These are phyloP conservation scores for Garra rufa DNA, from an alignment of 2,113 vertebrate species.

Conservation along the genomic window DNA sequence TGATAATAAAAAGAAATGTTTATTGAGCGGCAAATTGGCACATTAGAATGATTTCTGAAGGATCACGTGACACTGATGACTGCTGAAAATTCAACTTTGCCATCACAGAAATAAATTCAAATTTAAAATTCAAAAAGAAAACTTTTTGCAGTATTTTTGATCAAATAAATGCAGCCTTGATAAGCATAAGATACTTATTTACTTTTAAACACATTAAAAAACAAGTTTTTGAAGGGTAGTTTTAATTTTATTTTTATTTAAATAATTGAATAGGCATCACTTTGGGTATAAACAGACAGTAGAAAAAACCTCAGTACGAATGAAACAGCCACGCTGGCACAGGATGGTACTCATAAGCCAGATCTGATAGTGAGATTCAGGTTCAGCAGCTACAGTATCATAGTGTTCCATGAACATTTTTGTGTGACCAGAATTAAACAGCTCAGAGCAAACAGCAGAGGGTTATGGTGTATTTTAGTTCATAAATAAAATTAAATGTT, in stretches of 20 bases:
- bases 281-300: neutral
- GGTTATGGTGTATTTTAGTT: neutral
- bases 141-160: too few relatives aligned
- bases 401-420: neutral
- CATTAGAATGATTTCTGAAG: neutral
- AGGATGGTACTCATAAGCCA: neutral
- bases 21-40: neutral
- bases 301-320: neutral
- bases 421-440: neutral
- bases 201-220: too few relatives aligned
- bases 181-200: too few relatives aligned
- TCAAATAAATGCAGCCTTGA: too few relatives aligned
- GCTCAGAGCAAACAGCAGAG: neutral
- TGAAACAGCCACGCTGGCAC: neutral
- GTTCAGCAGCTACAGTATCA: conserved; percentile 1
- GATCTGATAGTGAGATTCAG: conserved; percentile 25
- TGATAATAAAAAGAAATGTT: neutral
- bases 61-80: neutral
- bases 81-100: too few relatives aligned
- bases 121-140: neutral
- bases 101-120: neutral
- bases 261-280: neutral
- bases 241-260: neutral
- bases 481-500: neutral
- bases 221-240: too few relatives aligned